These are phyloP conservation scores for Lepidurus packardi DNA, from an alignment of 1,140 invertebrate species.

Conservation along the genomic window DNA sequence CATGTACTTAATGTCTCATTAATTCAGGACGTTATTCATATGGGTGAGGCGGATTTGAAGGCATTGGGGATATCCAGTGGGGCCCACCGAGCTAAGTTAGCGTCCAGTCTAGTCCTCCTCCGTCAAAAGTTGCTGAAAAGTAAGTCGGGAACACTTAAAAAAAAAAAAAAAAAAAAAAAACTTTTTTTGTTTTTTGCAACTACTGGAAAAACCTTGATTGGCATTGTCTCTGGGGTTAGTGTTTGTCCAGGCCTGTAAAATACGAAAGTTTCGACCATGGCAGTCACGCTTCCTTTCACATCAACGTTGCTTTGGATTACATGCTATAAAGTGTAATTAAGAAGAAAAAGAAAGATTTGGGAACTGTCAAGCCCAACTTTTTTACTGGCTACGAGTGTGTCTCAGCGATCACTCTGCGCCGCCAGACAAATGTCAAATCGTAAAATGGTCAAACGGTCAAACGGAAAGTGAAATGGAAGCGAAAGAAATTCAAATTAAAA, in stretches of 20 bases:
- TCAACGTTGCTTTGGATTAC: background rate
- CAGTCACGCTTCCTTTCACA: background rate
- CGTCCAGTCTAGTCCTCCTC: slow-evolving; percentile 57
- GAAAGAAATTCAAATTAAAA: background rate
- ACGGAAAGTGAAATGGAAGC: background rate
- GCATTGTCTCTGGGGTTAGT: background rate
- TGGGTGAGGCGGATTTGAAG: slow-evolving; percentile 55
- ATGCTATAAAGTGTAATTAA: slow-evolving; percentile 15
- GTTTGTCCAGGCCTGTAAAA: background rate
- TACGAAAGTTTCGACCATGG: background rate
- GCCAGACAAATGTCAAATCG: background rate
- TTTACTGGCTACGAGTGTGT: background rate
- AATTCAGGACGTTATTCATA: slow-evolving; percentile 51
- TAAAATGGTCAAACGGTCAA: background rate
- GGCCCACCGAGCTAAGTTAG: slow-evolving; percentile 56
- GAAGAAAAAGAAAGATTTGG: background rate
- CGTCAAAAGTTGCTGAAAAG: slow-evolving; percentile 49
- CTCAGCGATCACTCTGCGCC: background rate
- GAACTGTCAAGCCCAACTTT: background rate
- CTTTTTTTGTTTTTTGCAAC: background rate
- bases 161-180: no score
- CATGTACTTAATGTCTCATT: background rate
- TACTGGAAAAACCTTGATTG: background rate
- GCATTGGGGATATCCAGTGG: slow-evolving; percentile 56
- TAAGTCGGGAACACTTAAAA: slow-evolving; percentile 23